These are phyloP conservation scores for Misgurnus anguillicaudatus DNA, from an alignment of 2,113 vertebrate genomes.

Conservation along the genomic window DNA sequence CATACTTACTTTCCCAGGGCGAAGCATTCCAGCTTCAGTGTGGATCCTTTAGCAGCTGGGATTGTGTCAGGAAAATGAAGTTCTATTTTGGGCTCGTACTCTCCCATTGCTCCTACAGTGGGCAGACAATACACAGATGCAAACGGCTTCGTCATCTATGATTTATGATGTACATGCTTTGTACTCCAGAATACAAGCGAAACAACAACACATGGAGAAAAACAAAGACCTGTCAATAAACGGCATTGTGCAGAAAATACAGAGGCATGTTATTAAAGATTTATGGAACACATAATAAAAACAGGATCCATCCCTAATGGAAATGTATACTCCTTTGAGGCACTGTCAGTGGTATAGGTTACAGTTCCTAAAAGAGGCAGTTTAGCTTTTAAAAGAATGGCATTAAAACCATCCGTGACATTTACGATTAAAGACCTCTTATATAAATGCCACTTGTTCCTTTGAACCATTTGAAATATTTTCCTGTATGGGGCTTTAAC, in stretches of 20 bases:
- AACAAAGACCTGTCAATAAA: slow-evolving; percentile 48
- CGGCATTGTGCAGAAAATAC: slow-evolving; percentile 48
- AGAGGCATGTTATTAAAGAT: slow-evolving; percentile 63
- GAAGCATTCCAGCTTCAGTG: slow-evolving; percentile 91
- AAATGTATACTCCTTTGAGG: slow-evolving; percentile 63
- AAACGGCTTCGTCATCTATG: slow-evolving; percentile 58
- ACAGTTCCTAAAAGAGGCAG: slow-evolving; percentile 46
- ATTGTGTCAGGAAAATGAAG: slow-evolving; percentile 92
- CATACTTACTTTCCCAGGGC: slow-evolving; percentile 94
- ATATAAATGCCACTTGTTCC: slow-evolving; percentile 36
- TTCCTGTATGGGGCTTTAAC: slow-evolving; percentile 15
- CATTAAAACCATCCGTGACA: slow-evolving; percentile 46
- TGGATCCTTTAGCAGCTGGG: slow-evolving; percentile 88
- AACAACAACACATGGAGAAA: slow-evolving; percentile 51
- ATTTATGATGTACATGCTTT: slow-evolving; percentile 59
- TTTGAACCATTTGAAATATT: slow-evolving; percentile 35
- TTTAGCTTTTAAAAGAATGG: slow-evolving; percentile 51
- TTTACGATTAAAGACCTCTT: slow-evolving; percentile 39
- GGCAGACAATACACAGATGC: slow-evolving; percentile 59
- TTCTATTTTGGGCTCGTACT: slow-evolving; percentile 99
- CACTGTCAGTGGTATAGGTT: slow-evolving; percentile 53
- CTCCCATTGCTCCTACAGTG: slow-evolving; percentile 89
- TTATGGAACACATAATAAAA: slow-evolving; percentile 61
- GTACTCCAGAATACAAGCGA: slow-evolving; percentile 53
- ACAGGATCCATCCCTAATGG: slow-evolving; percentile 63